Base-by-base conservation (phyloP, 2,797 vertebrate genomes). In the Gymnodraco acuticeps region DNA sequence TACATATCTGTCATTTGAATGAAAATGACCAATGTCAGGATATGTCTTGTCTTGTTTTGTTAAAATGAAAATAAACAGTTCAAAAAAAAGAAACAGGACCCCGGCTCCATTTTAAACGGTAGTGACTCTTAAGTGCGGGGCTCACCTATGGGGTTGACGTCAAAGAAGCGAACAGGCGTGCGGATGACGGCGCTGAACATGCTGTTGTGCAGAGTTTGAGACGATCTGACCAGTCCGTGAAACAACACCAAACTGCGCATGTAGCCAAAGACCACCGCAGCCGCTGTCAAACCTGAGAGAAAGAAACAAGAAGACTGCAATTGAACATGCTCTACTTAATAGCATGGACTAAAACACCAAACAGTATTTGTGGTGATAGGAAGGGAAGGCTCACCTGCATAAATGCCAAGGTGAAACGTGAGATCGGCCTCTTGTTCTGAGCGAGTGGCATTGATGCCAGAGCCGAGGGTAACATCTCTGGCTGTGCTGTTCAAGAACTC, bases 231-330 rank as follows among this genome's bases (percentile, higher is more conserved):
- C 23, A 98, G 88, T 58, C 95, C 88, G 0, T 95, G 92, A 83
- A 98, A 97, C 3, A 96, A 73, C 33, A 97, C 50, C 8, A 99
- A 89, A 76, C 93, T 92, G 75, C 97, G 91, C 19, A 86, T 73
- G 43, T 95, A 92, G 64, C 96, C 96, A 31, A 97, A 97, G 1
- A 96, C 5, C 54, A 98, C 85, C 0, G 96, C 95, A 59, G 93
- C 92, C 38, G 83, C 82, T 0, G 96, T 98, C 79, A 98, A 88
- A 87, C 96, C 97, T 99, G 75, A 16, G 41, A 33, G 33, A 12
- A 56, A 1, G 33, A 71, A 47, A 15, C 31, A 47, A 13, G 6
- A 51, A 12, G 14, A 3, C 1, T 15, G 9, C 41, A 12, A 8
- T 58, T 51, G 27, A 33, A 47, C 53, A 20, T 10, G 55, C 15